These are phyloP conservation scores for Apoda limacodes DNA, from an alignment of 2,888 invertebrate genomes.

Conservation along the genomic window DNA sequence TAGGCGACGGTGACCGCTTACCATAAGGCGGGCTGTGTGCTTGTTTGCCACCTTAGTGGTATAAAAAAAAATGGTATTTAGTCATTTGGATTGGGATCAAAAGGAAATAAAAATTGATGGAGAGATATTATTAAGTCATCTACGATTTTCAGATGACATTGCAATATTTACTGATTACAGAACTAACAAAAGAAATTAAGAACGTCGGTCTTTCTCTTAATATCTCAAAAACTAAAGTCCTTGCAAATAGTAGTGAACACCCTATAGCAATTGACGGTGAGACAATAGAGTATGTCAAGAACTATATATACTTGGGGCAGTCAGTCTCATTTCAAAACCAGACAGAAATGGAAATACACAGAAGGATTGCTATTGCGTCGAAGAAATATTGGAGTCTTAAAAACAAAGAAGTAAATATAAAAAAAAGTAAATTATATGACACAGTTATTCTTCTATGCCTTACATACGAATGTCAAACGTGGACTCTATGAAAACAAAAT, in stretches of 20 bases:
- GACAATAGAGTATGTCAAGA: background rate
- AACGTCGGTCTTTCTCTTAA: slow-evolving; percentile 3
- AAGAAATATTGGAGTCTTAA: background rate
- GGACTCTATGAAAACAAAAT: slow-evolving; percentile 1
- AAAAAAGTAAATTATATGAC: background rate
- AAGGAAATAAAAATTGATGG: slow-evolving; percentile 11
- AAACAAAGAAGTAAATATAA: background rate
- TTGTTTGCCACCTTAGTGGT: too few species aligned
- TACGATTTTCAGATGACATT: slow-evolving; percentile 11
- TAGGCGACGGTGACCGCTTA: too few species aligned
- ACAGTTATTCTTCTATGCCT: background rate
- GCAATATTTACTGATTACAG: slow-evolving; percentile 4
- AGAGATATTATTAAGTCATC: slow-evolving; percentile 5
- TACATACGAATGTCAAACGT: background rate
- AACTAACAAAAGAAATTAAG: background rate
- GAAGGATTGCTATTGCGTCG: background rate
- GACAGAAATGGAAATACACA: background rate
- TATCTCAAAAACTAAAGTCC: background rate
- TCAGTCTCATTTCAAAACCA: background rate
- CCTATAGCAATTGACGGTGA: background rate
- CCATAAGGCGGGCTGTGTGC: too few species aligned
- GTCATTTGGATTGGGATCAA: slow-evolving; percentile 8
- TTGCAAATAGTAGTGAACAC: background rate
- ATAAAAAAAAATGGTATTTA: slow-evolving; percentile 10
- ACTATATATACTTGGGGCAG: background rate